phyloP scores from a whole-genome alignment of 2,888 invertebrate genomes.

The Mythimna pallens region DNA sequence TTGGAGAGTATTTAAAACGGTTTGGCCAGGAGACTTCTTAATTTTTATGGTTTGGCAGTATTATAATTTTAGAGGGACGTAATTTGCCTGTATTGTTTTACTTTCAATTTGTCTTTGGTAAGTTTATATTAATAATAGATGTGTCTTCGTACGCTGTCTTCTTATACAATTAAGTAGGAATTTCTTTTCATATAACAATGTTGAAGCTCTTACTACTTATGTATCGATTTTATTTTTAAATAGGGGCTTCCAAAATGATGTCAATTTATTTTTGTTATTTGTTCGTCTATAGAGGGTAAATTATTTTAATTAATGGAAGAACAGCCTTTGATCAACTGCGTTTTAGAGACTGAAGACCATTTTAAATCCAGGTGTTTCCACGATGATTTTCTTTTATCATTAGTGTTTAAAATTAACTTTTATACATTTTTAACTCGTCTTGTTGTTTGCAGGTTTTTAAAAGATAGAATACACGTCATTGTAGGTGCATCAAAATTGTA shows the following conservation, averaged over 20 bases:
- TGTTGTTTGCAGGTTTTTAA: not conserved
- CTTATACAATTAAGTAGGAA: slow-evolving; percentile 2
- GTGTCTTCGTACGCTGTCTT: slow-evolving; percentile 21
- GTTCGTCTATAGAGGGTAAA: not conserved
- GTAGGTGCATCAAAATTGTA: not conserved
- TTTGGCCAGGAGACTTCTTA: slow-evolving; percentile 49
- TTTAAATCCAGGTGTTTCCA: not conserved
- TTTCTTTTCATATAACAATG: not conserved
- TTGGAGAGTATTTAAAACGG: slow-evolving; percentile 72
- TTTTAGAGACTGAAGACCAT: not conserved
- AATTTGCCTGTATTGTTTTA: slow-evolving; percentile 46
- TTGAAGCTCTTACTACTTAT: not conserved
- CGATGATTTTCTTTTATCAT: not conserved
- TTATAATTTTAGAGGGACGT: slow-evolving; percentile 42
- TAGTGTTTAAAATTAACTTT: not conserved
- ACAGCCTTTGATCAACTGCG: not conserved
- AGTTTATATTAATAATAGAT: slow-evolving; percentile 22
- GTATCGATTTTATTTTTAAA: slow-evolving; percentile 1
- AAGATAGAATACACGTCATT: not conserved
- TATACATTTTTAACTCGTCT: not conserved
- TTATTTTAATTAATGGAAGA: not conserved
- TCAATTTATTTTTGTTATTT: not conserved
- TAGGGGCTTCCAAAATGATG: too few species aligned
- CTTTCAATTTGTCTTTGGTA: slow-evolving; percentile 24
- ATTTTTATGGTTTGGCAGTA: slow-evolving; percentile 49